Base-by-base conservation (phyloP, 2,888 invertebrate genomes). In the Hypolimnas misippus region DNA sequence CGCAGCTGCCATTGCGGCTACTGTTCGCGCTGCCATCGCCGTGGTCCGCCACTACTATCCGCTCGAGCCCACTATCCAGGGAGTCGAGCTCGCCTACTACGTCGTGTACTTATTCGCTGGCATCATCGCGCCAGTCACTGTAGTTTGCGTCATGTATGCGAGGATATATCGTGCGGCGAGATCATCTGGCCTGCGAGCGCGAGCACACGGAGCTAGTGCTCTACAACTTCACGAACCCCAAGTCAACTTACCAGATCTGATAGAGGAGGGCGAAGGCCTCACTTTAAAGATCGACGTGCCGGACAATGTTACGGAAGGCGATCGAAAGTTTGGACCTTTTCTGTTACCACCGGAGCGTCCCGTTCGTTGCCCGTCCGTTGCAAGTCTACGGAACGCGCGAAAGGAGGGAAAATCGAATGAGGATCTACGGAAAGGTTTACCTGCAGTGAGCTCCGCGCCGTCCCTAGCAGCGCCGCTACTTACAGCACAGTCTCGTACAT, bases 81-180 rank as follows among this genome's bases (percentile, higher is more conserved):
- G 77, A 70, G 79, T 87, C 71, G 80, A 88, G 74, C 74, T 88
- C 21, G 82, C 85, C 55, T 91, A 84, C 75, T 84, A 88, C 71
- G 72, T 84, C 58, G 78, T 85, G 72, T 92, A 88, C 81, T 80
- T 92, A 75, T 77, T 85, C 46, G 73, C 85, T 64, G 89, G 88
- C 68, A 76, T 85, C 56, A 70, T 84, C 60, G 77, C 81, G 38
- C 89, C 92, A 2, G 94, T 95, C 0, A 93, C 94, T 66, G 92
- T 93, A 17, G 95, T 96, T 54, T 94, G 95, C 79, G 93, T 95
- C 82, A 95, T 96, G 80, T 96, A 96, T 81, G 92, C 94, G 21
- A 93, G 94, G 67, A 96, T 96, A 67, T 96, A 96, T 81, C 93
- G 94, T 12, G 96, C 96, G 7, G 96, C 96, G 6, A 94, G 94